These are phyloP conservation scores for Tetranychus truncatus DNA, from an alignment of 2,888 invertebrate genomes.

Conservation along the genomic window DNA sequence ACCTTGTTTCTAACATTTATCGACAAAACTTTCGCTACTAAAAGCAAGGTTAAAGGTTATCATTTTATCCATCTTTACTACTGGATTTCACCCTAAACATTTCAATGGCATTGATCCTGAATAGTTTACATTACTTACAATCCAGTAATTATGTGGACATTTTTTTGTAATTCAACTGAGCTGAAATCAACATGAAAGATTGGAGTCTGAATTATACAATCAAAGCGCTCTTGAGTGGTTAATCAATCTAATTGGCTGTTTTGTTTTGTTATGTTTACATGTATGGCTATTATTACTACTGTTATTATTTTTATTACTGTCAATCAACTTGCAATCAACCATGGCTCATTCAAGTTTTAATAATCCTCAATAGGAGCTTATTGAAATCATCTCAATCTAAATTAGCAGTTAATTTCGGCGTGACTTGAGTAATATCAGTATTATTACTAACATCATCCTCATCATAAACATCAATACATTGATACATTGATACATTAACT, in stretches of 20 bases:
- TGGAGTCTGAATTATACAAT: not conserved
- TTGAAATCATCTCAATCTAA: not conserved
- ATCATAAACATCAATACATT: not conserved
- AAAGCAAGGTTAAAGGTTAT: slow-evolving; percentile 1
- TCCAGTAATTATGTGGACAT: not conserved
- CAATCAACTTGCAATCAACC: not conserved
- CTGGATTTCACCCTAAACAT: not conserved
- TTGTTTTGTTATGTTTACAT: not conserved
- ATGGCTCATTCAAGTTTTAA: not conserved
- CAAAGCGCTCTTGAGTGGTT: not conserved
- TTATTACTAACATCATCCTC: not conserved
- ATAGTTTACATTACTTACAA: slow-evolving; percentile 2
- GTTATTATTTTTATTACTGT: too few species aligned
- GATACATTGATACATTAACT: too few species aligned
- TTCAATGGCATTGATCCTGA: not conserved
- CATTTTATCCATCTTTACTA: not conserved
- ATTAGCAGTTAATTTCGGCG: not conserved
- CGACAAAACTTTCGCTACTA: not conserved
- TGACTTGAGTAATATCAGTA: not conserved
- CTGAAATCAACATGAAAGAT: not conserved
- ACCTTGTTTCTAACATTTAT: not conserved
- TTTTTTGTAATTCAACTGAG: not conserved
- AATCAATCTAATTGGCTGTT: not conserved
- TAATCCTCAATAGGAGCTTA: not conserved
- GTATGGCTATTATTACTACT: not conserved